Percentiles rank a stretch among this genome's conserved stretches.
phyloP scores from a whole-genome alignment of 2,113 vertebrate species.

The Austrofundulus limnaeus region DNA sequence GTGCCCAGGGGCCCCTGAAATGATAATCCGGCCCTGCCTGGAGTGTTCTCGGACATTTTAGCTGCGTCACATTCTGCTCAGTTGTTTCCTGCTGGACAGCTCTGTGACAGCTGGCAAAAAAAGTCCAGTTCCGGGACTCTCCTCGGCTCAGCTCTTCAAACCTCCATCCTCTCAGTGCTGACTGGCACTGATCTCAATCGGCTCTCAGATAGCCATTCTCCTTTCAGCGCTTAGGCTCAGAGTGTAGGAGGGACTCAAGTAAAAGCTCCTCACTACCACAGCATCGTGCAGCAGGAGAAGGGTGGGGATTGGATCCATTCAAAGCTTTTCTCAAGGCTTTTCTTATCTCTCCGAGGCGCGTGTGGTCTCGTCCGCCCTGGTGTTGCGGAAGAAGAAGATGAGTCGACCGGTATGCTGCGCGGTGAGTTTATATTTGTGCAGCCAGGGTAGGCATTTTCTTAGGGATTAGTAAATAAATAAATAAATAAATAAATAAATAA shows the following conservation, averaged over 20 bases:
- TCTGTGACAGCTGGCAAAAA: not conserved
- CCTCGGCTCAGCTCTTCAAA: conserved; percentile 19
- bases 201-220: conserved; percentile 62
- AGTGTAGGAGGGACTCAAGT: conserved; percentile 70
- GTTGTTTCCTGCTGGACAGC: too few relatives aligned
- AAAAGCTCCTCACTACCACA: conserved; percentile 50
- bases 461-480: too few relatives aligned
- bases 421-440: conserved; percentile 57
- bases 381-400: conserved; percentile 3
- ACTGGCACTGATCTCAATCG: conserved; percentile 61
- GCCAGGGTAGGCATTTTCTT: conserved; percentile 4
- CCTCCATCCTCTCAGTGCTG: conserved; percentile 37
- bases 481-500: too few relatives aligned
- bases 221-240: conserved; percentile 63
- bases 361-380: conserved; percentile 1
- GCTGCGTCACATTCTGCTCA: too few relatives aligned
- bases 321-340: conserved; percentile 27
- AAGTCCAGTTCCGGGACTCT: conserved; percentile 38
- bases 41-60: too few relatives aligned
- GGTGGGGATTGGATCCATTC: conserved; percentile 7
- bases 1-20: too few relatives aligned
- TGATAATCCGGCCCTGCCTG: too few relatives aligned
- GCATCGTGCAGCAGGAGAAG: conserved; percentile 24
- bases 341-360: conserved; percentile 5
- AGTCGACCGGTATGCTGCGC: conserved; percentile 38